Evolutionary conservation across 2,797 vertebrate genomes (phyloP).

Genomic region (Novumbra hubbsi): DNA sequence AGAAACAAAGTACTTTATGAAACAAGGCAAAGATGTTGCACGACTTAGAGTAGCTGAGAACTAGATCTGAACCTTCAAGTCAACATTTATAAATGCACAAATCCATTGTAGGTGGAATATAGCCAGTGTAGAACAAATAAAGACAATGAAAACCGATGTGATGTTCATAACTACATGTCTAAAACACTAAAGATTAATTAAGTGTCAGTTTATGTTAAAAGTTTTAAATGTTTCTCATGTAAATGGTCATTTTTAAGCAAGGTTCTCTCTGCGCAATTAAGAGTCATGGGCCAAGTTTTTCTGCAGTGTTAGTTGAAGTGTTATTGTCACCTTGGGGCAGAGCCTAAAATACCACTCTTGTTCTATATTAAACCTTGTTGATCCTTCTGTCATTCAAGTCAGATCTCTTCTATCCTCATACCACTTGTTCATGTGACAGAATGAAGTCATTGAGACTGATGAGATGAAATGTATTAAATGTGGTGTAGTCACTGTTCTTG

Average conservation of each 20-base stretch:
- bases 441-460: not conserved
- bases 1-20: conserved; percentile 48
- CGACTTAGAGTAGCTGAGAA: conserved; percentile 46
- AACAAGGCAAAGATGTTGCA: conserved; percentile 52
- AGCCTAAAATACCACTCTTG: conserved; percentile 42
- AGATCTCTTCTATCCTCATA: conserved; percentile 52
- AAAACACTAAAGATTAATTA: not conserved
- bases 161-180: not conserved
- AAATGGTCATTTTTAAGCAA: not conserved
- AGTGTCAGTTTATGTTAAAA: not conserved
- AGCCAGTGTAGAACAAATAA: conserved; percentile 43
- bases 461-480: not conserved
- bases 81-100: conserved; percentile 59
- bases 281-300: conserved; percentile 4
- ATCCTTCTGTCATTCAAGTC: conserved; percentile 75
- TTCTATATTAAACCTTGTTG: conserved; percentile 60
- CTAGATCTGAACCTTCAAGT: conserved; percentile 45
- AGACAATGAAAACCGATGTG: not conserved
- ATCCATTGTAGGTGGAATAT: conserved; percentile 34
- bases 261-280: not conserved
- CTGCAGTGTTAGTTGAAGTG: conserved; percentile 18
- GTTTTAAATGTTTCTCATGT: not conserved
- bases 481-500: not conserved
- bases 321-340: conserved; percentile 48
- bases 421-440: not conserved